Evolutionary conservation across 1,140 invertebrate species (phyloP).

Genomic region (Paracyclopina nana): DNA sequence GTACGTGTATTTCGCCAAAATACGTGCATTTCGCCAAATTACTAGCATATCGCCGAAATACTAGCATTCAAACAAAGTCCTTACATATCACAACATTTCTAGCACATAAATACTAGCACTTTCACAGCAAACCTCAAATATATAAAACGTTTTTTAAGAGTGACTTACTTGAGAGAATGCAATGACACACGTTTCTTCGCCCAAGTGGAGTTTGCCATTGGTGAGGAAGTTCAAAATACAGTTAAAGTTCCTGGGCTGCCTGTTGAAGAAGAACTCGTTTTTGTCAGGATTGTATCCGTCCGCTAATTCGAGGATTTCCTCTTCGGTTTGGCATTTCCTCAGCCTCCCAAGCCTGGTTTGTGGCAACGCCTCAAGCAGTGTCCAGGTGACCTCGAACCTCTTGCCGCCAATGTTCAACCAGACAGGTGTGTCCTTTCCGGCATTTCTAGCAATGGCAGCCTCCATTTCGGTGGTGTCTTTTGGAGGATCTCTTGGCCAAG

Average conservation of each 20-base stretch:
- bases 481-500: too few species aligned
- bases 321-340: constrained; percentile 2
- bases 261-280: background rate
- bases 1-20: too few species aligned
- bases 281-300: constrained; percentile 1
- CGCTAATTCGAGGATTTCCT: background rate
- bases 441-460: background rate
- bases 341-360: background rate
- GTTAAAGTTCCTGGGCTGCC: background rate
- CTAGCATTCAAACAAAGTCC: too few species aligned
- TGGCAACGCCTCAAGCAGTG: background rate
- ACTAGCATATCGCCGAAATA: too few species aligned
- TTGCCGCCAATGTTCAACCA: background rate
- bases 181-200: constrained; percentile 2
- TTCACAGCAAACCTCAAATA: background rate
- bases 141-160: too few species aligned
- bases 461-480: background rate
- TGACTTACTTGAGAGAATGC: background rate
- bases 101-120: too few species aligned
- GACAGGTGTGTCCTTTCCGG: background rate
- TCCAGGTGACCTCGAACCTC: background rate
- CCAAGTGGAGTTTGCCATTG: background rate
- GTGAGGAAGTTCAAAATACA: background rate
- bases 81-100: too few species aligned
- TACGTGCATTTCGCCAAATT: too few species aligned